Conservation (phyloP, 1,140 invertebrate species). For the Bombus soroeensis region DNA sequence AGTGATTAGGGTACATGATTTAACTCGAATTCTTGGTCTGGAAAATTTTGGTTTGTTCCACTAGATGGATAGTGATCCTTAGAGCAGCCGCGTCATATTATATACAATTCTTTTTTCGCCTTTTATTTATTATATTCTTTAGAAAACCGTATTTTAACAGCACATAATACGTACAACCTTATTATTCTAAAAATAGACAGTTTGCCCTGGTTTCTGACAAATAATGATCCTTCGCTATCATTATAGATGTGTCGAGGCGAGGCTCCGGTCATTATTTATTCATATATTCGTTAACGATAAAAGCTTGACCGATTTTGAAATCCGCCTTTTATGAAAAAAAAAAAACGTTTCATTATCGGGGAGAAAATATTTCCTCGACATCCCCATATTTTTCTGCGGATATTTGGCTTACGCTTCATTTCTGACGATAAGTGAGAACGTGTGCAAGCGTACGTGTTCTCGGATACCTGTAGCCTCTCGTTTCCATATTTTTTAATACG, state of each 20-base stretch:
- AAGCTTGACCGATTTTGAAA: background rate
- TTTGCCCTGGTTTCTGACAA: background rate
- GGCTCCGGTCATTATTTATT: background rate
- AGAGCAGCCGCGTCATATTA: no score
- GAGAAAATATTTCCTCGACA: constrained; percentile 27
- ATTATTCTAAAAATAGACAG: background rate
- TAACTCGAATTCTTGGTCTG: no score
- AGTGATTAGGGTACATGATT: no score
- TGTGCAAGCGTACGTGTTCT: background rate
- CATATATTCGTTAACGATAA: background rate
- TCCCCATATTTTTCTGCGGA: constrained; percentile 14
- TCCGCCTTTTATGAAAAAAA: background rate
- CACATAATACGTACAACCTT: background rate
- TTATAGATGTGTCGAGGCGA: background rate
- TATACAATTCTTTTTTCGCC: no score
- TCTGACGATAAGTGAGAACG: constrained; percentile 41
- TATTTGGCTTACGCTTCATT: constrained; percentile 45
- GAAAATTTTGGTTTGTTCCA: no score
- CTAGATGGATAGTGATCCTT: no score
- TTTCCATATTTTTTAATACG: background rate
- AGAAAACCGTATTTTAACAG: background rate
- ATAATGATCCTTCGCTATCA: background rate
- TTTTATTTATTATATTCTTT: no score
- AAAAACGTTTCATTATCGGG: constrained; percentile 31
- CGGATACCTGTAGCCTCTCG: background rate